phyloP scores from a whole-genome alignment of 2,113 vertebrate species.

The Cololabis saira region DNA sequence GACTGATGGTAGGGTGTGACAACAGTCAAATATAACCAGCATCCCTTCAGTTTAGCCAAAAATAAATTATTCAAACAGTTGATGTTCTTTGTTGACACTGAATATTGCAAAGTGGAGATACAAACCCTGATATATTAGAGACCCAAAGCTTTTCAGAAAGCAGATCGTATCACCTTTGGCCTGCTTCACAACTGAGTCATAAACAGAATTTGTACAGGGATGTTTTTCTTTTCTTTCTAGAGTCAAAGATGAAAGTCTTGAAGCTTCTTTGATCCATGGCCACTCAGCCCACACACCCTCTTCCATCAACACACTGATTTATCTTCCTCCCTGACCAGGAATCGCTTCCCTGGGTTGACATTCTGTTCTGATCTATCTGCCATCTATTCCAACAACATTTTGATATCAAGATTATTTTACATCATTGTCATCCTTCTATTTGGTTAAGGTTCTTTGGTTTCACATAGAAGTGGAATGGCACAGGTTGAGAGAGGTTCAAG shows the following conservation, averaged over 20 bases:
- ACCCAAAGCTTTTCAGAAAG: conserved; percentile 17
- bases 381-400: conserved; percentile 42
- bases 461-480: conserved; percentile 47
- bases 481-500: conserved; percentile 15
- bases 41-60: conserved; percentile 12
- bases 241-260: conserved; percentile 62
- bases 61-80: conserved; percentile 37
- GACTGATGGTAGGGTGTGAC: conserved; percentile 12
- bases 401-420: conserved; percentile 60
- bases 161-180: conserved; percentile 38
- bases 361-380: conserved; percentile 38
- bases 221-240: conserved; percentile 16
- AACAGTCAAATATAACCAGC: conserved; percentile 15
- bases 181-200: conserved; percentile 24
- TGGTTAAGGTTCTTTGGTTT: conserved; percentile 53
- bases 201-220: conserved; percentile 32
- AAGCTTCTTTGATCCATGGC: conserved; percentile 57
- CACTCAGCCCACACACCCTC: conserved; percentile 47
- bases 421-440: conserved; percentile 49
- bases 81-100: conserved; percentile 12
- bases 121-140: neutral
- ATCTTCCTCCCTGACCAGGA: conserved; percentile 28
- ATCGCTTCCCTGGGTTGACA: conserved; percentile 50
- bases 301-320: conserved; percentile 42
- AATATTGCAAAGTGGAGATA: neutral